These are phyloP conservation scores for Acomys russatus DNA, from an alignment of 2,797 vertebrate species.

Conservation along the genomic window DNA sequence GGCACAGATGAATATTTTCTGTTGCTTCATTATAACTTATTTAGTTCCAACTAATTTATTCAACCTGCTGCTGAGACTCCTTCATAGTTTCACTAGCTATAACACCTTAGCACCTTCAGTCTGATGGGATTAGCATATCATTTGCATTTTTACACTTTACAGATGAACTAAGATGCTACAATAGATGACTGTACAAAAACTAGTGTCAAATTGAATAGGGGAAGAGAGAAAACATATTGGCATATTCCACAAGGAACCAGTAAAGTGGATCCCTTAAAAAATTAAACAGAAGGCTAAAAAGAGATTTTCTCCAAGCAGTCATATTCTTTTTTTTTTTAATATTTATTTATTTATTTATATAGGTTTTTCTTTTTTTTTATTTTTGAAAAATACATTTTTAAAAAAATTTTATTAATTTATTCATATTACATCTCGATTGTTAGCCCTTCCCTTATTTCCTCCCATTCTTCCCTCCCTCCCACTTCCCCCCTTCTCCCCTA, in stretches of 20 bases:
- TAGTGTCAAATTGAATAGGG: conserved; percentile 22
- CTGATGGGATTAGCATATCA: neutral
- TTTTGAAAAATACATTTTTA: too few relatives aligned
- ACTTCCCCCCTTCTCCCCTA: too few relatives aligned
- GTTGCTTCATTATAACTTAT: conserved; percentile 17
- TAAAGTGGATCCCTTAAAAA: conserved; percentile 1
- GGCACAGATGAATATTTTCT: neutral
- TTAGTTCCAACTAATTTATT: conserved; percentile 10
- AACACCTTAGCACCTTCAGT: conserved; percentile 3
- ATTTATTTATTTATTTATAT: too few relatives aligned
- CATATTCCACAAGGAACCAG: conserved; percentile 3
- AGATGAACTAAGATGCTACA: neutral
- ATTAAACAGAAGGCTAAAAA: conserved; percentile 41
- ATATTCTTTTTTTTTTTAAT: too few relatives aligned
- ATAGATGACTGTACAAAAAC: neutral
- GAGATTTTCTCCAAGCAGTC: neutral
- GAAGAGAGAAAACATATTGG: neutral
- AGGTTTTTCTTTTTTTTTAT: too few relatives aligned
- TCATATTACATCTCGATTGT: too few relatives aligned
- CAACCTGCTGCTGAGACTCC: neutral
- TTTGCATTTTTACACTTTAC: conserved; percentile 41
- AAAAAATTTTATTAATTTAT: too few relatives aligned
- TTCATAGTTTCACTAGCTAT: neutral
- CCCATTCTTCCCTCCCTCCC: too few relatives aligned
- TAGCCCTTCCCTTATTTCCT: too few relatives aligned